These are phyloP conservation scores for Merops nubicus DNA, from an alignment of 2,113 vertebrate species.

Conservation along the genomic window DNA sequence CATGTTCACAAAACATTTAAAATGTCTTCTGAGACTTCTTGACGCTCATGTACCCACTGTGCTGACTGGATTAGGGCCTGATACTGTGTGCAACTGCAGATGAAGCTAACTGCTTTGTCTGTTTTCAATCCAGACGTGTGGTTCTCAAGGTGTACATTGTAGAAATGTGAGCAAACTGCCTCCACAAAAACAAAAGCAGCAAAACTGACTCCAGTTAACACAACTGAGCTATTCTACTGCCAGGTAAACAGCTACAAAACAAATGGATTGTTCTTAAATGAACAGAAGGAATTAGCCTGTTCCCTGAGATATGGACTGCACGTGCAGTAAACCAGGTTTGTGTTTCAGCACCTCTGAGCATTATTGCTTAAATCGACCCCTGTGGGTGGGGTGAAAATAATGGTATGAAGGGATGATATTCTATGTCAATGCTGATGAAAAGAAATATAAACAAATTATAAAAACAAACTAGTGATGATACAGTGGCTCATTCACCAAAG, in stretches of 20 bases:
- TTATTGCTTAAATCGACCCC: conserved; percentile 94
- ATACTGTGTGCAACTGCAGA: background rate
- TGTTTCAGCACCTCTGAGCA: conserved; percentile 73
- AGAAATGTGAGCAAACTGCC: background rate
- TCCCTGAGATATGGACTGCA: background rate
- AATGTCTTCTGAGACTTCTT: background rate
- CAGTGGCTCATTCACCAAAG: conserved; percentile 90
- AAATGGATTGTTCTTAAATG: background rate
- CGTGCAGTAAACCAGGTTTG: background rate
- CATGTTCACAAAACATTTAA: background rate
- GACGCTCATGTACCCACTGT: background rate
- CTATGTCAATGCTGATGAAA: conserved; percentile 78
- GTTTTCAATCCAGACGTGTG: background rate
- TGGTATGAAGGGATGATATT: conserved; percentile 76
- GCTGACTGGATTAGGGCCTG: background rate
- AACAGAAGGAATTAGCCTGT: background rate
- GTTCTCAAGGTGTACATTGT: background rate
- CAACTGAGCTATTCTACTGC: background rate
- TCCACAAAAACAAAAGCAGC: background rate
- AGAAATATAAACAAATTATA: conserved; percentile 74
- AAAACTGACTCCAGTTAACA: background rate
- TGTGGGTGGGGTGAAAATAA: conserved; percentile 82
- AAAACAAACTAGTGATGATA: conserved; percentile 79
- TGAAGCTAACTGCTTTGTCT: background rate
- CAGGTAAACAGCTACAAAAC: background rate